Evolutionary conservation across 2,888 invertebrate genomes (phyloP), one percentile per base, ranked within the genome.

Genomic region (Emmelina monodactyla): DNA sequence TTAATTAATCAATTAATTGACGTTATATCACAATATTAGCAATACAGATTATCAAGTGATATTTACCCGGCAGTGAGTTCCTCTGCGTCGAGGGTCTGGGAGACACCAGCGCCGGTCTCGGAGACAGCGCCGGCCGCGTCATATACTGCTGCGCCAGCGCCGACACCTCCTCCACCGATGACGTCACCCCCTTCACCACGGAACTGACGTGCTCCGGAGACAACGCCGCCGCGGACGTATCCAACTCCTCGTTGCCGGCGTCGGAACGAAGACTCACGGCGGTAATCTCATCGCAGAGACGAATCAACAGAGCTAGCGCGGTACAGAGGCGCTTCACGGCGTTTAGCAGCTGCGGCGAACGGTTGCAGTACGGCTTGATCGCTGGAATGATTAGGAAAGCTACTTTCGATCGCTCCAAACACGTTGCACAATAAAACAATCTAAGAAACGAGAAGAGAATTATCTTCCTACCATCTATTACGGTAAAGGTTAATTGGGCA

Each of bases 271-370:
- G 82, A 49, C 89, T 87, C 31, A 88, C 86, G 45, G 88, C 87
- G 42, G 94, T 83, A 33, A 93, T 89, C 65, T 94, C 92, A 66
- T 96, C 96, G 64, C 95, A 94, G 45, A 94, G 84, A 52, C 92
- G 89, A 50, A 96, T 89, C 47, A 96, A 82, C 72, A 89, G 88
- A 2, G 93, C 94, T 42, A 95, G 80, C 43, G 92, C 90, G 49
- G 91, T 87, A 58, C 94, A 94, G 37, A 96, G 88, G 57, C 91
- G 89, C 62, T 90, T 91, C 34, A 91, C 92, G 10, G 93, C 92
- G 35, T 89, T 89, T 53, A 85, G 84, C 48, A 92, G 71, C 31
- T 83, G 83, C 36, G 88, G 87, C 49, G 91, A 89, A 33, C 78
- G 60, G 38, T 62, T 55, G 56, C 78, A 78, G 54, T 78, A 80